A percentile compares a stretch with the other conserved stretches of the same genome.
These are phyloP conservation scores for Leucoma salicis DNA, from an alignment of 2,888 invertebrate genomes.

Conservation along the genomic window DNA sequence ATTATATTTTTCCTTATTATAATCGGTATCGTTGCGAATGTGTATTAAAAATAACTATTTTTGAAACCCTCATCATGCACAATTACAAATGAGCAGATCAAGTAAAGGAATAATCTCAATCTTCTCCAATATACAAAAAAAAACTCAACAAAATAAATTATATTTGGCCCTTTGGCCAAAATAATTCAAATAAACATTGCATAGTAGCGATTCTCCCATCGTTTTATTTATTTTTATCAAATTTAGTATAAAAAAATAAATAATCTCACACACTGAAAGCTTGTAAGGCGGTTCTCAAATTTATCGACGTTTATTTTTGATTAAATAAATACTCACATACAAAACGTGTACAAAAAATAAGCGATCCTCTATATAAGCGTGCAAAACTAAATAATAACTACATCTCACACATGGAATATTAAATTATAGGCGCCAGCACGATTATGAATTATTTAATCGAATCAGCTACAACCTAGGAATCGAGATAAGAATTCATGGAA, in stretches of 20 bases:
- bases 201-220: not conserved
- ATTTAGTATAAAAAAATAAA: too few species aligned
- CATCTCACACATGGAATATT: not conserved
- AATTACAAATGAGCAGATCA: too few species aligned
- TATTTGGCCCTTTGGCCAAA: too few species aligned
- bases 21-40: too few species aligned
- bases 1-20: too few species aligned
- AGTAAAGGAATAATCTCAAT: too few species aligned
- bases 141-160: too few species aligned
- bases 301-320: not conserved
- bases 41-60: too few species aligned
- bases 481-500: not conserved
- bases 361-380: not conserved
- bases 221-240: not conserved
- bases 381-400: not conserved
- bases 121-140: too few species aligned
- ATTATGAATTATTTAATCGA: not conserved
- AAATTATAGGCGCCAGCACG: not conserved
- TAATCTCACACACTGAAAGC: too few species aligned
- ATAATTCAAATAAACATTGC: not conserved
- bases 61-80: too few species aligned
- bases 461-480: not conserved
- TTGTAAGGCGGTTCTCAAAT: too few species aligned
- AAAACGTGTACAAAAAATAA: not conserved
- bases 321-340: not conserved